phyloP scores from a whole-genome alignment of 2,113 vertebrate species.

The Ploceus nigricollis region DNA sequence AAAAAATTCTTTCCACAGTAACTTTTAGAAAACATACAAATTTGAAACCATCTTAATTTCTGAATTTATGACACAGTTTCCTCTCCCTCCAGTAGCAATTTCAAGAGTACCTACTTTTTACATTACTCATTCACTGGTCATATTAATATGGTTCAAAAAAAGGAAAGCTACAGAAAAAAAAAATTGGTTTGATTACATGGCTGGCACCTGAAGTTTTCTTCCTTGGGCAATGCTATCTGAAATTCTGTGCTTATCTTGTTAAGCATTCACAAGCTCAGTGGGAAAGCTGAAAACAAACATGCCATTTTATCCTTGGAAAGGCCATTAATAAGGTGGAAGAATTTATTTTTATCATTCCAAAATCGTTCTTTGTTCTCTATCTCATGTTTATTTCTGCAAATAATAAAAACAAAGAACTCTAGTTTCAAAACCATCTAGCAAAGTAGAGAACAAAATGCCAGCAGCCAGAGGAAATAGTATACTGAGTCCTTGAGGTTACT shows the following conservation, averaged over 20 bases:
- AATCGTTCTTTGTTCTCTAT: background rate
- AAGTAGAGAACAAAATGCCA: background rate
- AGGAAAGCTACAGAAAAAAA: background rate
- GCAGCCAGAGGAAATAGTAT: background rate
- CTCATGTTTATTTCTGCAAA: background rate
- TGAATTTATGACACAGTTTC: background rate
- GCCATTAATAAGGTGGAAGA: background rate
- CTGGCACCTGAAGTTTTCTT: background rate
- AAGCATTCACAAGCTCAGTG: background rate
- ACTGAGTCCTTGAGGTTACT: background rate
- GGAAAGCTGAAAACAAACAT: background rate
- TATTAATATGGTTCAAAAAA: background rate
- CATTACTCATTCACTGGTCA: background rate
- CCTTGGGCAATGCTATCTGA: background rate
- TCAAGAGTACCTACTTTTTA: background rate
- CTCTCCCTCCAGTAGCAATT: background rate
- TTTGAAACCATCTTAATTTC: background rate
- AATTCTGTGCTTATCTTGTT: background rate
- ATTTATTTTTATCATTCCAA: background rate
- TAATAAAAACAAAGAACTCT: background rate
- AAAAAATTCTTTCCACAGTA: background rate
- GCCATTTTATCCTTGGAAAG: background rate
- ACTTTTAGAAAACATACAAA: background rate
- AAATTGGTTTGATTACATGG: background rate
- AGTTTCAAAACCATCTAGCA: background rate